phyloP scores from a whole-genome alignment of 64 coral and sea anemone species.

The Catalaphyllia jardinei region DNA sequence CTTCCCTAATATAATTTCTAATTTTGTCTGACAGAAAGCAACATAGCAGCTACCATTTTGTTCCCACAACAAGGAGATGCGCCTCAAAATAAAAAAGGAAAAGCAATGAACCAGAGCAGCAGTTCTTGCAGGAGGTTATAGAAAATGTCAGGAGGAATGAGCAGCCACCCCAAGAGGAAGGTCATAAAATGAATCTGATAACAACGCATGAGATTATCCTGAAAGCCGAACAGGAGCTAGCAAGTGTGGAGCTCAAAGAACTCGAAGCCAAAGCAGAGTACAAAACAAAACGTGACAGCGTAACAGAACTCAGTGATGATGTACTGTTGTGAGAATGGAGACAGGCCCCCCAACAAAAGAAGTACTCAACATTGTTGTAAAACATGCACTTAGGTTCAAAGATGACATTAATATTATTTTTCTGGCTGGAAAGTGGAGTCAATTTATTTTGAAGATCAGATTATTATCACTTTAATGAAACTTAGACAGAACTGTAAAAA shows the following conservation, averaged over 20 bases:
- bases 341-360: slow-evolving; percentile 45
- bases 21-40: slow-evolving; percentile 12
- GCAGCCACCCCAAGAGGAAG: not conserved
- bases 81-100: slow-evolving; percentile 22
- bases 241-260: not conserved
- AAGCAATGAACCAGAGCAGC: not conserved
- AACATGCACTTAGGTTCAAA: slow-evolving; percentile 34
- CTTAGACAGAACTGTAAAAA: slow-evolving; percentile 43
- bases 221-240: slow-evolving; percentile 29
- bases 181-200: not conserved
- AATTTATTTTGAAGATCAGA: slow-evolving; percentile 52
- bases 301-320: slow-evolving; percentile 5
- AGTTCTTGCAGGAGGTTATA: not conserved
- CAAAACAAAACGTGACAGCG: slow-evolving; percentile 15
- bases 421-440: slow-evolving; percentile 38
- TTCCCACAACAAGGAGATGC: slow-evolving; percentile 26
- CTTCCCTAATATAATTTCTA: not conserved
- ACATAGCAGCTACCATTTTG: slow-evolving; percentile 59
- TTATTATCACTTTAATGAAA: slow-evolving; percentile 63
- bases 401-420: slow-evolving; percentile 45
- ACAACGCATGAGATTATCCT: slow-evolving; percentile 36
- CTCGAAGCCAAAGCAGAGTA: not conserved
- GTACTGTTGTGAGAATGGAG: slow-evolving; percentile 20
- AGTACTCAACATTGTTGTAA: slow-evolving; percentile 46
- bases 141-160: not conserved